Evolutionary conservation across 2,113 vertebrate genomes (phyloP), one percentile per base, ranked within the genome.

Genomic region (Python bivittatus): DNA sequence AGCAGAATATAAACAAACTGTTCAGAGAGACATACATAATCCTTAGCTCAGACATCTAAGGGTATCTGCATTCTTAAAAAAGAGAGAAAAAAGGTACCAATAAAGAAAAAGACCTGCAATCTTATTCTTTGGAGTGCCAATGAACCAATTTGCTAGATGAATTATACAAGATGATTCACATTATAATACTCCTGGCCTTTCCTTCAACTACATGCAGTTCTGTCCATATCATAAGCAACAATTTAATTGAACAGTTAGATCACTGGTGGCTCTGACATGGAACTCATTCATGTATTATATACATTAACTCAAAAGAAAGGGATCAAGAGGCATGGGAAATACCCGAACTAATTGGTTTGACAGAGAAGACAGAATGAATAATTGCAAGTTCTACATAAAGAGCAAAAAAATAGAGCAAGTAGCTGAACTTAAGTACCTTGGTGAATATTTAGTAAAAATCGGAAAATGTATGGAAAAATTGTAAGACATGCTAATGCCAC

Each of bases 21-120:
- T 89, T 96, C 94, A 89, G 90, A 95, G 4, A 79, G 13, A 85
- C 91, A 95, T 93, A 83, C 95, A 94, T 94, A 92, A 96, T 95
- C 96, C 92, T 96, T 95, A 95, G 95, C 94, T n/a, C 61, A 93
- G 96, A 96, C 79, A 54, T 92, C 86, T 92, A 79, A 79, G 33
- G 38, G 53, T 57, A 42, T 61, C 87, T 83, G 61, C 38, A 48
- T 72, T 72, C 15, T 22, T n/a, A 0, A 60, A 86, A 91, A 23
- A n/a, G 44, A 54, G 20, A 11, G 42, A 48, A n/a, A 52, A 85
- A 10, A 58, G 52, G 33, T 13, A 79, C 44, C 7, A 88, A 29
- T 42, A 84, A 48, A 52, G 56, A 87, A 88, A 38, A 72, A 83
- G 54, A 79, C 58, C 84, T 5, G 56, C 22, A 92, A 61, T 17